Evolutionary conservation across 1,140 invertebrate genomes (phyloP), one percentile per base, ranked within the genome.

Genomic region (Oedothorax gibbosus): DNA sequence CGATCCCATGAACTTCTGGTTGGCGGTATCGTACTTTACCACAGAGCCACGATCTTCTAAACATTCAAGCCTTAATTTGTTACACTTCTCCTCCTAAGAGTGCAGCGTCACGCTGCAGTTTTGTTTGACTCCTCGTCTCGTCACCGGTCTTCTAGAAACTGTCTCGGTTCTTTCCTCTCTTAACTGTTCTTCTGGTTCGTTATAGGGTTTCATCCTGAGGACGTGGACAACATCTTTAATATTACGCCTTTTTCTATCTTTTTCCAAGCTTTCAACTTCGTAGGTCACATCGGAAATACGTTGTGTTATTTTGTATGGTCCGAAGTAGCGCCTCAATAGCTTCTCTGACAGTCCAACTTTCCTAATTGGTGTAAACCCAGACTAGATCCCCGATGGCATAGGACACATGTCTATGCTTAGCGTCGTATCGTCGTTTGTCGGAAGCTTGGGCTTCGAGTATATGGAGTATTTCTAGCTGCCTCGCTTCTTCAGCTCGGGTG

Each of bases 251-350:
- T n/a, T 50, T 12, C 68, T 18, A 11, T 60, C 73, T 18, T 15
- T 4, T 53, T 65, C 35, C 7, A 60, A 11, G 54, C 35, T n/a
- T 72, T 73, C 14, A 18, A 72, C 57, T 21, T 56, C 56, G 7
- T 71, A 71, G 35, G 71, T 68, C 9, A 85, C 35, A 20, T 68
- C 54, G 20, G 83, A 77, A 15, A 77, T 12, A 14, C 35, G 54
- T 79, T 60, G 3, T 10, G 20, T 56, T 54, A 85, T 56, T 62
- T 62, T 7, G 15, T 68, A 77, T 8, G 60, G 62, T 0, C 66
- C 51, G 1, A 85, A 85, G n/a, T 85, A 85, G 9, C 1, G 65
- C 66, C 76, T 76, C 14, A 85, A 20, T 4, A 77, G 83, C 8
- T 68, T 68, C 77, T 77, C 50, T 6, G 72, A 68, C 8, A 85